Conservation (phyloP, 2,888 invertebrate species). For the Meganola albula region DNA sequence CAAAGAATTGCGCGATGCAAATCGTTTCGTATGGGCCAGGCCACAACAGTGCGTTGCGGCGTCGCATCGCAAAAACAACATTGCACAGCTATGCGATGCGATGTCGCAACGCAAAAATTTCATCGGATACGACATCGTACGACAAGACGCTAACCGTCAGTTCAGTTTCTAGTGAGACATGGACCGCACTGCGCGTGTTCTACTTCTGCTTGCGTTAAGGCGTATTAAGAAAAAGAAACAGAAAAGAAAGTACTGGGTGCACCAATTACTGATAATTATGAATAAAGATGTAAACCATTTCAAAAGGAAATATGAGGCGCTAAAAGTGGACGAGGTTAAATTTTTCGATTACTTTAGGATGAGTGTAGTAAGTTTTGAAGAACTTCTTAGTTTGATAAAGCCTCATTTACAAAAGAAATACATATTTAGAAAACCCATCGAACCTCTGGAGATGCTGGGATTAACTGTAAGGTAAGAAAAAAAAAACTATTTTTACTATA, state of each 20-base stretch:
- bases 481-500: slow-evolving; percentile 6
- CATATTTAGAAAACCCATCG: slow-evolving; percentile 19
- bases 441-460: slow-evolving; percentile 12
- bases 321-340: slow-evolving; percentile 10
- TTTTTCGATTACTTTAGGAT: slow-evolving; percentile 17
- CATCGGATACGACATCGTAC: slow-evolving; percentile 4
- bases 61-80: background rate
- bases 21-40: slow-evolving; percentile 23
- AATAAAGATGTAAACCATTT: slow-evolving; percentile 20
- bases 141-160: slow-evolving; percentile 5
- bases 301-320: slow-evolving; percentile 18
- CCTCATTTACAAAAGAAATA: slow-evolving; percentile 22
- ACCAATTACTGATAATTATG: slow-evolving; percentile 9
- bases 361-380: slow-evolving; percentile 16
- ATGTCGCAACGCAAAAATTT: slow-evolving; percentile 6
- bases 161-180: slow-evolving; percentile 12
- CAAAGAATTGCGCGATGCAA: slow-evolving; percentile 24
- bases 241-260: slow-evolving; percentile 11
- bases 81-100: slow-evolving; percentile 3
- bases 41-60: background rate
- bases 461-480: slow-evolving; percentile 15
- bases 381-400: slow-evolving; percentile 17
- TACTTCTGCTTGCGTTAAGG: slow-evolving; percentile 17
- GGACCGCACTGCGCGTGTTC: slow-evolving; percentile 7
- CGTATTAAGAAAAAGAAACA: slow-evolving; percentile 15